Conservation (phyloP, 2,888 invertebrate species). For the Andricus quercusramuli region DNA sequence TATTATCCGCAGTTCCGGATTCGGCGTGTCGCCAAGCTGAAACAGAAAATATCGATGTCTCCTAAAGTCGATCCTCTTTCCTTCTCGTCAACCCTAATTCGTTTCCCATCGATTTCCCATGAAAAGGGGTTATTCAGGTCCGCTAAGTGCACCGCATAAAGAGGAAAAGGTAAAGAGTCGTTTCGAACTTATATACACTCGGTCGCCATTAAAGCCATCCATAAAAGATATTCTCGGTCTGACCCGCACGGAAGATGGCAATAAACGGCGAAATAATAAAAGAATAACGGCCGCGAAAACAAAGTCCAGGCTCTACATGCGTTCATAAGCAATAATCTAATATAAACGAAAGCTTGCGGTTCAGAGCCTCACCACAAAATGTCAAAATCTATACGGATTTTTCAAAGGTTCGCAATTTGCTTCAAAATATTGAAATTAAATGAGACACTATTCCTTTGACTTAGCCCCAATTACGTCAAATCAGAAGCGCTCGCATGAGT, state of each 20-base stretch:
- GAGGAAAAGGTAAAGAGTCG: conserved; percentile 67
- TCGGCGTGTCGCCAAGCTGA: conserved; percentile 92
- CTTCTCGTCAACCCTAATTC: conserved; percentile 64
- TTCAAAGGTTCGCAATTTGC: too few relatives aligned
- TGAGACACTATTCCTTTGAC: too few relatives aligned
- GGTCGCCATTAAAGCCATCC: conserved; percentile 67
- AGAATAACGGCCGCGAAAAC: conserved; percentile 24
- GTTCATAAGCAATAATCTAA: background rate
- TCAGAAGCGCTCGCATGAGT: too few relatives aligned
- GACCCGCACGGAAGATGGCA: conserved; percentile 46
- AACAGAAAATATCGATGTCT: conserved; percentile 70
- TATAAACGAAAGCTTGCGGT: conserved; percentile 35
- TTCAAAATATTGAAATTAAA: too few relatives aligned
- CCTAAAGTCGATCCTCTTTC: conserved; percentile 27
- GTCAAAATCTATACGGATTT: too few relatives aligned
- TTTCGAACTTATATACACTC: conserved; percentile 63
- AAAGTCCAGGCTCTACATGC: conserved; percentile 22
- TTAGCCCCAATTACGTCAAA: too few relatives aligned
- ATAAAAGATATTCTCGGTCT: conserved; percentile 62
- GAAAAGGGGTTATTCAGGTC: conserved; percentile 66
- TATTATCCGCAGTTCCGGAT: conserved; percentile 91
- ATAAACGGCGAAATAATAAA: conserved; percentile 49
- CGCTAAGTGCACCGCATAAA: conserved; percentile 70
- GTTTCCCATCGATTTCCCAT: conserved; percentile 72
- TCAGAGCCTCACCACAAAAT: too few relatives aligned